Evolutionary conservation across 2,113 vertebrate genomes (phyloP), one percentile per base, ranked within the genome.

Genomic region (Periophthalmodon schlosseri): DNA sequence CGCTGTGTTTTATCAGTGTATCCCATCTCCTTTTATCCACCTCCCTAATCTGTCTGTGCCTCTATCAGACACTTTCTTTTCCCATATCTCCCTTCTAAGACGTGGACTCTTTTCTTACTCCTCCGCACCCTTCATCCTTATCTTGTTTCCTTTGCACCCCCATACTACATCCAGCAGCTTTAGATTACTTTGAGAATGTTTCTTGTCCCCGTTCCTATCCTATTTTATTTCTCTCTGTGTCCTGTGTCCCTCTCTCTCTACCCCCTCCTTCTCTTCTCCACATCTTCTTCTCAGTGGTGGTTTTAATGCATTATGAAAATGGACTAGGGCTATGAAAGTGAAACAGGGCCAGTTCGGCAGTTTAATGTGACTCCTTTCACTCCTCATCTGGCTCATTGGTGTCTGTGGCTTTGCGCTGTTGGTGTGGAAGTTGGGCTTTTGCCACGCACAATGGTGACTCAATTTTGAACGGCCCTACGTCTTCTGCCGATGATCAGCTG

Each of bases 291-390:
- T 90, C 87, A 86, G 86, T 49, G 68, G 88, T 91, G 83, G 86
- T 84, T 91, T 90, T 91, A 93, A 91, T 92, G 91, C 86, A 88
- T 91, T 91, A 91, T 92, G 88, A 93, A 91, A 91, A 91, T 87
- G 87, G 91, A 92, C 89, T 88, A 78, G 50, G 92, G 90, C 89
- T 88, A 92, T 88, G 85, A 85, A 87, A 89, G 86, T 82, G 83
- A 91, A 85, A 90, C 84, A 83, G 86, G 82, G 88, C 84, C 87
- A 90, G 88, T 90, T 86, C 82, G 82, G 82, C 86, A 86, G 84
- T 89, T 91, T 88, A 90, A 91, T 90, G 87, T 79, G 87, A 89
- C 86, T 90, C 82, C 84, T 91, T 91, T 93, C 87, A 88, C 88
- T 92, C 86, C 84, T 84, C 86, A 88, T 92, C 86, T 89, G 78